A percentile compares a stretch with the other conserved stretches of the same genome.
phyloP scores from a whole-genome alignment of 64 coral and sea anemone species.

The Actinia tenebrosa region DNA sequence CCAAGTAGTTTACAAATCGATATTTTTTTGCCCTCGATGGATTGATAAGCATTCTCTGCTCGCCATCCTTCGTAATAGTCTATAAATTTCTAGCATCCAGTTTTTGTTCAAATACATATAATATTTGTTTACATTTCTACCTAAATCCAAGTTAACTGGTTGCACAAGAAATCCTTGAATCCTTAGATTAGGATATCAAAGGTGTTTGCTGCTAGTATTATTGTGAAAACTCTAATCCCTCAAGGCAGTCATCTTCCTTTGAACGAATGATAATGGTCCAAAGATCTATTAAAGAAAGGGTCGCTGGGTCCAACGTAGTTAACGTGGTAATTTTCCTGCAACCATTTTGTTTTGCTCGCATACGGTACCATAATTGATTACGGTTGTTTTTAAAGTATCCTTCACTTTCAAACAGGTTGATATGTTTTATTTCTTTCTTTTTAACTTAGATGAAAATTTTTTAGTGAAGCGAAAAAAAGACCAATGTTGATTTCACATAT shows the following conservation, averaged over 20 bases:
- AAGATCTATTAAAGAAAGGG: not conserved
- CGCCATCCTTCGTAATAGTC: not conserved
- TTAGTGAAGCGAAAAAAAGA: not conserved
- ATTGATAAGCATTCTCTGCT: not conserved
- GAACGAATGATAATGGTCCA: not conserved
- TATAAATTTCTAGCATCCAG: not conserved
- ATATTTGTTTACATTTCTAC: conserved; percentile 4
- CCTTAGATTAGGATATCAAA: conserved; percentile 16
- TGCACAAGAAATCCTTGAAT: conserved; percentile 23
- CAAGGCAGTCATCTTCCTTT: not conserved
- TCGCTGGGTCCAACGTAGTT: not conserved
- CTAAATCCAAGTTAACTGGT: conserved; percentile 5
- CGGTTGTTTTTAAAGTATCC: not conserved
- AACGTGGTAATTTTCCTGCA: not conserved
- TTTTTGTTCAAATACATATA: not conserved
- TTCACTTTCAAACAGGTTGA: not conserved
- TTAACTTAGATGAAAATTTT: not conserved
- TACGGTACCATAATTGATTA: not conserved
- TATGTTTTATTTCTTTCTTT: not conserved
- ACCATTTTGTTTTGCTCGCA: conserved; percentile 2
- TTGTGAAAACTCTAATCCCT: not conserved
- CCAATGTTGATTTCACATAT: not conserved
- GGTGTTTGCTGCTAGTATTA: not conserved
- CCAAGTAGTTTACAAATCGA: no score
- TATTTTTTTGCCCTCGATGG: not conserved